Base-by-base conservation (phyloP, 2,888 invertebrate genomes). In the Dolichopus griseipennis region DNA sequence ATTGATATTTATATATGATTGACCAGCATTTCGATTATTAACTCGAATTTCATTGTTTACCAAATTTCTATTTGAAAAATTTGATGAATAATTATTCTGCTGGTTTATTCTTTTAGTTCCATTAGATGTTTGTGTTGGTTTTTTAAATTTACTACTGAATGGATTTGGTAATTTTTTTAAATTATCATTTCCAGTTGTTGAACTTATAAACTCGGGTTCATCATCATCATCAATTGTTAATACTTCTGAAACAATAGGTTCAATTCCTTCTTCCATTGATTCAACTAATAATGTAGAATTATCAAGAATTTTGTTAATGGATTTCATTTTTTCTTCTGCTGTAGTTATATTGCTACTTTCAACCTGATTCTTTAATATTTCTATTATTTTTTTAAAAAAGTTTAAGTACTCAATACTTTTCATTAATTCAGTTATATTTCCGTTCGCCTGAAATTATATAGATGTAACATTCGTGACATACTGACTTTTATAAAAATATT, bases 191-290 rank as follows among this genome's bases (percentile, higher is more conserved):
- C 12, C 6, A 18, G 9, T n/a, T 15, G 52, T 52, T 18, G 52
- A 52, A n/a, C 52, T 52, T 52, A 52, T 52, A 52, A 52, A 52
- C 15, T 52, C 52, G 9, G 52, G 52, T 52, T 52, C 52, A 52
- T 52, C 52, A 52, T 52, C 52, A 52, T 52, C 52, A 52, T 52
- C 52, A 52, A 52, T 52, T 18, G 52, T 52, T 52, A 52, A 52
- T 52, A 52, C 52, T 18, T 52, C 52, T 52, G 52, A 52, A 18
- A 52, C 15, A n/a, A 18, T n/a, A 18, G 18, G 18, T 52, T 3
- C 52, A 18, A 52, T 52, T 18, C 52, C 52, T 52, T 52, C 52
- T 52, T 52, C 52, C 52, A 52, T 52, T 1, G 52, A 52, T n/a
- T 52, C 52, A 52, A 52, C n/a, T n/a, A 52, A 18, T 6, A 52